Conservation (phyloP, 2,113 vertebrate species). For the Lanius ludovicianus region DNA sequence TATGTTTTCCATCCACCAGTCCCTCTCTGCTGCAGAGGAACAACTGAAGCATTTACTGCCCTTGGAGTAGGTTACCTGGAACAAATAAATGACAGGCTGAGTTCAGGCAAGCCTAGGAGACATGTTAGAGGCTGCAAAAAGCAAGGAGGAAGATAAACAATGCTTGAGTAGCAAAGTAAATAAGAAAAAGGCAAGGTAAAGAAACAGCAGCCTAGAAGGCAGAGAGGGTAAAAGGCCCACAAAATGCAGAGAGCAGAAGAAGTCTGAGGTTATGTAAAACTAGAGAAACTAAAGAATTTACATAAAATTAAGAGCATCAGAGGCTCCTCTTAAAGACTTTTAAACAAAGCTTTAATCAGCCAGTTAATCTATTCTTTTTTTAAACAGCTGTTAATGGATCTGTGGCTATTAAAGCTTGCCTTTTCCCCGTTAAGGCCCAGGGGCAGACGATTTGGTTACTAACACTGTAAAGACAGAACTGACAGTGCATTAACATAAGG, state of each 20-base stretch:
- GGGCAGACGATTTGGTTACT: neutral
- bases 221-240: neutral
- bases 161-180: neutral
- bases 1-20: constrained; percentile 99
- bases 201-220: neutral
- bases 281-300: neutral
- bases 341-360: neutral
- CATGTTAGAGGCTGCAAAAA: neutral
- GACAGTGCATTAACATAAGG: neutral
- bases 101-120: neutral
- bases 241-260: neutral
- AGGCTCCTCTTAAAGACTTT: neutral
- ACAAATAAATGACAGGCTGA: constrained; percentile 35
- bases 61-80: constrained; percentile 90
- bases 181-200: neutral
- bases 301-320: neutral
- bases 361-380: neutral
- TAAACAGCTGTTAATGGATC: neutral
- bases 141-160: neutral
- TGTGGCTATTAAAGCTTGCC: neutral
- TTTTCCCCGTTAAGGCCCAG: neutral
- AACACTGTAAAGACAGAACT: neutral
- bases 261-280: neutral
- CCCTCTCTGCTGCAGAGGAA: constrained; percentile 91
- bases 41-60: constrained; percentile 98